A percentile compares a stretch with the other conserved stretches of the same genome.
These are phyloP conservation scores for Nibea albiflora DNA, from an alignment of 2,113 vertebrate genomes.

Conservation along the genomic window DNA sequence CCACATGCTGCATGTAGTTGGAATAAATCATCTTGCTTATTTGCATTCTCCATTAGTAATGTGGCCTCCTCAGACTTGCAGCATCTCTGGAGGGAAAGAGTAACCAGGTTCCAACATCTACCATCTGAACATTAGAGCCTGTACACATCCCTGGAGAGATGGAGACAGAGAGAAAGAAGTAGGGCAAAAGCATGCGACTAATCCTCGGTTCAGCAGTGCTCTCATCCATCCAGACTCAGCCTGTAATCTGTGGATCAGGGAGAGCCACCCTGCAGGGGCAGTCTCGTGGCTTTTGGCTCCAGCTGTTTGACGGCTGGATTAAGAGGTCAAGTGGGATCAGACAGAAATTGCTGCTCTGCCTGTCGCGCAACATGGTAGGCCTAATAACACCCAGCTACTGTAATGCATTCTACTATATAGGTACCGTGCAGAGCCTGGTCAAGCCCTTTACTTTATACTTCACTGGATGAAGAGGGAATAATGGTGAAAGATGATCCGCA, in stretches of 20 bases:
- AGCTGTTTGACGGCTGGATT: constrained; percentile 60
- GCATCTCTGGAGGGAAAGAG: background rate
- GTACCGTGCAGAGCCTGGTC: background rate
- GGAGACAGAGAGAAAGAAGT: constrained; percentile 43
- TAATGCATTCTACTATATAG: constrained; percentile 8
- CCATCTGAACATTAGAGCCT: background rate
- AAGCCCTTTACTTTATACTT: constrained; percentile 25
- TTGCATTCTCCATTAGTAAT: background rate
- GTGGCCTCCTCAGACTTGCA: background rate
- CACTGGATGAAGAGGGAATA: background rate
- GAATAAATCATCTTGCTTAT: constrained; percentile 4
- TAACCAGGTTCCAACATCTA: constrained; percentile 29
- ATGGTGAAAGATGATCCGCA: background rate
- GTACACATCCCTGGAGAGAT: constrained; percentile 10
- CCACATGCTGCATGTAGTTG: background rate
- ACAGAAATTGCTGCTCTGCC: constrained; percentile 24
- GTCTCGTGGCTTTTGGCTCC: constrained; percentile 30
- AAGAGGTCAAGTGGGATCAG: constrained; percentile 57
- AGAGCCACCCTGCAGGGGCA: background rate
- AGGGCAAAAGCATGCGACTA: constrained; percentile 68
- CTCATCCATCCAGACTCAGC: constrained; percentile 10
- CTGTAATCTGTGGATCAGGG: constrained; percentile 39
- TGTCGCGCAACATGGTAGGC: constrained; percentile 37
- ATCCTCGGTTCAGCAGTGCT: constrained; percentile 53
- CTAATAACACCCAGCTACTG: constrained; percentile 42